phyloP scores from a whole-genome alignment of 1,140 invertebrate genomes.

The Tribolium castaneum region DNA sequence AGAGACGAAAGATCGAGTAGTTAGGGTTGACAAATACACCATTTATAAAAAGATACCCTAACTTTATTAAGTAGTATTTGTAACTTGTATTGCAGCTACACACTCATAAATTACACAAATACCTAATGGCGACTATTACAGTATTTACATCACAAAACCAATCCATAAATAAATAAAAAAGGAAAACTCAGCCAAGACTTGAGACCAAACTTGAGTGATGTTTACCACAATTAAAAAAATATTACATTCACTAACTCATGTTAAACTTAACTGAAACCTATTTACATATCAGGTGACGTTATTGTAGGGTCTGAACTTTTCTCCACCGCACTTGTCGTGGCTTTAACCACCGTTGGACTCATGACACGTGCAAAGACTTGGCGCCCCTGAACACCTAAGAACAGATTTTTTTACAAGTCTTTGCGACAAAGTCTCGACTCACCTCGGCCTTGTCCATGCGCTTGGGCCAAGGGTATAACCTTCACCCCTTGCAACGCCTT shows the following conservation, averaged over 20 bases:
- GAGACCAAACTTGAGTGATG: background rate
- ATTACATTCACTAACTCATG: slow-evolving; percentile 22
- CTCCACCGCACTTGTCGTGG: slow-evolving; percentile 36
- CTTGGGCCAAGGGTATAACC: slow-evolving; percentile 70
- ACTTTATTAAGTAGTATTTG: slow-evolving; percentile 21
- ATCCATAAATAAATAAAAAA: slow-evolving; percentile 5
- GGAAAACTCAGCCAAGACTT: slow-evolving; percentile 4
- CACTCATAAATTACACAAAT: slow-evolving; percentile 26
- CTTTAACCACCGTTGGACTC: slow-evolving; percentile 58
- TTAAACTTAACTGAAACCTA: slow-evolving; percentile 8
- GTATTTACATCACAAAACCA: slow-evolving; percentile 27
- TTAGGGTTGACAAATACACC: too few species aligned
- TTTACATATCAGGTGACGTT: slow-evolving; percentile 8
- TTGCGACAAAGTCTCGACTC: background rate
- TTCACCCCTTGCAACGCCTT: slow-evolving; percentile 77
- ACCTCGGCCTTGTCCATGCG: slow-evolving; percentile 59
- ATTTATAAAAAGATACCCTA: slow-evolving; percentile 10
- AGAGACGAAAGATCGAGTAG: too few species aligned
- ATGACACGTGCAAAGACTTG: slow-evolving; percentile 63
- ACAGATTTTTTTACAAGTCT: background rate
- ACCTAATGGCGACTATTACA: slow-evolving; percentile 22
- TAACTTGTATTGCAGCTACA: slow-evolving; percentile 21
- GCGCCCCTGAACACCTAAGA: slow-evolving; percentile 59
- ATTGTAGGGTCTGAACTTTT: slow-evolving; percentile 20
- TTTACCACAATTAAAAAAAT: background rate